Evolutionary conservation across 2,888 invertebrate species (phyloP), one percentile per base, ranked within the genome.

Genomic region (Noctuana brunneofusca): DNA sequence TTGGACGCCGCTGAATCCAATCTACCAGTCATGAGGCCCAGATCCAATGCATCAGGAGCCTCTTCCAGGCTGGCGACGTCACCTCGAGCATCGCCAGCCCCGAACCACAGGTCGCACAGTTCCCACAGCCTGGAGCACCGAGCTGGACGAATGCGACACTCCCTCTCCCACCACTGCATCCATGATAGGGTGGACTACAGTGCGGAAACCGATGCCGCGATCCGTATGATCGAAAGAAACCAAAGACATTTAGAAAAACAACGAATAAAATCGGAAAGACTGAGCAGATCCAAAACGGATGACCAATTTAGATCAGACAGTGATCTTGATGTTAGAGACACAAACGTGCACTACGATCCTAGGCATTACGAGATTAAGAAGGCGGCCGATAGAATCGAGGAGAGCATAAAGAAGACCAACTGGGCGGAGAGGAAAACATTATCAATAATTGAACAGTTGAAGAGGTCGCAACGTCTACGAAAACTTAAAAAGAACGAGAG

Each of bases 161-260:
- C 91, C 4, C 80, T 88, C 30, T 89, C 91, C 6, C 91, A 90
- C 73, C 91, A 91, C 78, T 90, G 90, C 75, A 82, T 90, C 35
- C 87, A 84, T 74, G 84, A 76, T 62, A 80, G 76, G 48, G 80
- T 83, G 65, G 93, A 93, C 79, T 94, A 94, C 80, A 89, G 83
- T 75, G 92, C 93, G 2, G 93, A 94, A 75, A 93, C 93, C 16
- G 93, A 93, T 70, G 93, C 93, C 60, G 92, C 81, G 66, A 90
- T 87, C 67, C 91, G 88, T 77, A 92, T 87, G 87, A 92, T 93
- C 73, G 93, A 93, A 72, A 92, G 87, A 83, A 94, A 92, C 92
- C 93, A 81, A 86, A 90, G 81, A 82, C 93, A 80, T 74, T 87
- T 93, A 68, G 93, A 94, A 74, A 93, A 92, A 71, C 92, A 93